Percentiles rank a stretch among this genome's conserved stretches.
These are phyloP conservation scores for Onthophagus taurus DNA, from an alignment of 1,140 invertebrate genomes.

Conservation along the genomic window DNA sequence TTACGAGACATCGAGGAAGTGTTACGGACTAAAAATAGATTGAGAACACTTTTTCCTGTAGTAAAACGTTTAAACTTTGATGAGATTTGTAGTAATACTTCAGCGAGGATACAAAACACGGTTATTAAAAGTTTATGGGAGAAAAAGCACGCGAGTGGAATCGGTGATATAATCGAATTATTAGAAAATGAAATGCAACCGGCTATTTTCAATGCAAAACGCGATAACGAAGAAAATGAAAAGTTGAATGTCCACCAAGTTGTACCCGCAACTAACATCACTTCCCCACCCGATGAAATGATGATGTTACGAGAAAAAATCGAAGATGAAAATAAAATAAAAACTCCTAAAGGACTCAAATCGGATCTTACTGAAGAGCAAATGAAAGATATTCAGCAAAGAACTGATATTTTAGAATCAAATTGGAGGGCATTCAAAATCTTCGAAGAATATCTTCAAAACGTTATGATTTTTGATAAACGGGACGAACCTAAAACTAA, in stretches of 20 bases:
- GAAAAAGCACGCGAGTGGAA: conserved; percentile 3
- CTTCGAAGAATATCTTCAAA: too few relatives aligned
- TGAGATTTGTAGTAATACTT: not conserved
- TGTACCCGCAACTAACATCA: not conserved
- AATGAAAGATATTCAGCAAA: conserved; percentile 2
- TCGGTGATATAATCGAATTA: not conserved
- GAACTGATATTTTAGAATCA: conserved; percentile 2
- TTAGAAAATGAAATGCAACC: not conserved
- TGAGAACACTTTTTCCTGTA: not conserved
- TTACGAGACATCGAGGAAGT: not conserved
- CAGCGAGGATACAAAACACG: not conserved
- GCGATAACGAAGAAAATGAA: not conserved
- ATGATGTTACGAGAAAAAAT: not conserved
- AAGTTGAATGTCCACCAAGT: not conserved
- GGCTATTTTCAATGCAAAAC: not conserved
- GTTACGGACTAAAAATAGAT: not conserved
- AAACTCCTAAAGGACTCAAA: not conserved
- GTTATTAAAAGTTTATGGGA: not conserved
- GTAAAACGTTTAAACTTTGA: not conserved
- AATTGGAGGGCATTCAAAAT: conserved; percentile 5
- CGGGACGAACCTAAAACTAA: too few relatives aligned
- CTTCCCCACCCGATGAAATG: not conserved
- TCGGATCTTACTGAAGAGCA: not conserved
- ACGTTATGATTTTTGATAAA: too few relatives aligned
- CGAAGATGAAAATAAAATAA: not conserved